Evolutionary conservation across 2,113 vertebrate species (phyloP).

Genomic region (Apaloderma vittatum): DNA sequence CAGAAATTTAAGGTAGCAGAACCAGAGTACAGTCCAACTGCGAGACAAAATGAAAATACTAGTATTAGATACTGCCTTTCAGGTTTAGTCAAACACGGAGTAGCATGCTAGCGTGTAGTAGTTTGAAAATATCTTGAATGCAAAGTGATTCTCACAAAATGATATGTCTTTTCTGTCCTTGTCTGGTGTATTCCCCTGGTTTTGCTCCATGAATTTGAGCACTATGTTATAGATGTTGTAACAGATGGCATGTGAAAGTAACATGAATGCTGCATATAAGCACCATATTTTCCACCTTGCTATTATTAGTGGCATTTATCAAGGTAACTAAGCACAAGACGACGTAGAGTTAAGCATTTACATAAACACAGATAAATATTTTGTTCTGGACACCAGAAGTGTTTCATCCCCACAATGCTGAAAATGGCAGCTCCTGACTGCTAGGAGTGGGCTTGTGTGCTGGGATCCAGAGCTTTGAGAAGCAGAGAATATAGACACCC

Average conservation of each 20-base stretch:
- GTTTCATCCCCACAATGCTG: background rate
- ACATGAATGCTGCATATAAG: background rate
- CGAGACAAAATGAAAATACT: constrained; percentile 11
- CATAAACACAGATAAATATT: constrained; percentile 1
- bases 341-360: background rate
- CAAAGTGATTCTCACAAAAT: background rate
- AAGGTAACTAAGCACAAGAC: background rate
- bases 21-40: background rate
- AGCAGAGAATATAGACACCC: background rate
- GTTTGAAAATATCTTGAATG: background rate
- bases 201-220: background rate
- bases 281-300: background rate
- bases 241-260: background rate
- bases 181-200: background rate
- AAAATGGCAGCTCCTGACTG: background rate
- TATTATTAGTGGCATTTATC: background rate
- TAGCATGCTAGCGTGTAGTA: background rate
- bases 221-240: background rate
- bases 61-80: background rate
- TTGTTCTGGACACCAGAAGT: background rate
- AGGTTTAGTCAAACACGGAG: background rate
- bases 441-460: background rate
- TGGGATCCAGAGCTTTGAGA: background rate
- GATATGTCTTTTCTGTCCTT: background rate
- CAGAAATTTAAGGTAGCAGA: background rate